These are phyloP conservation scores for Lordiphosa collinella DNA, from an alignment of 1,140 invertebrate genomes.

Conservation along the genomic window DNA sequence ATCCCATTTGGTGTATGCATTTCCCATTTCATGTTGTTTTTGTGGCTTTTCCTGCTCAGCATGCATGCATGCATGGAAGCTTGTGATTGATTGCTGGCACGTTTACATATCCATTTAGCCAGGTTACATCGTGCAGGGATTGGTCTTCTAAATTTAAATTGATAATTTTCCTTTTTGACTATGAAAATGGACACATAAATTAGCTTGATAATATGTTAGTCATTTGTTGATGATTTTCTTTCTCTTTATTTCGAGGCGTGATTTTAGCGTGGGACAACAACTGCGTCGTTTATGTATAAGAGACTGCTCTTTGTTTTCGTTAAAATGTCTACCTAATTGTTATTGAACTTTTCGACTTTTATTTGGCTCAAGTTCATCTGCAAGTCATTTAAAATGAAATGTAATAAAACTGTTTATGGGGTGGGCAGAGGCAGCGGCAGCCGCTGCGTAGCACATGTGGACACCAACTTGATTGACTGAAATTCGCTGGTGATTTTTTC, in stretches of 20 bases:
- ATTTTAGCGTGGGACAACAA: background rate
- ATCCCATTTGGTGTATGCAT: no score
- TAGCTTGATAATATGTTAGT: slow-evolving; percentile 4
- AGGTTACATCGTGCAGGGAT: no score
- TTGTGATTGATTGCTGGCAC: no score
- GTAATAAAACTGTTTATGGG: slow-evolving; percentile 16
- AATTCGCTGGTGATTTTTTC: no score
- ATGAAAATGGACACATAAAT: background rate
- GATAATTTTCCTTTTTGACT: no score
- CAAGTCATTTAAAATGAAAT: slow-evolving; percentile 13
- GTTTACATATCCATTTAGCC: no score
- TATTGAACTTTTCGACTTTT: slow-evolving; percentile 48
- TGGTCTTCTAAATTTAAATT: no score
- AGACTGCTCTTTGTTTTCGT: background rate
- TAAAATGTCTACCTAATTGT: slow-evolving; percentile 11
- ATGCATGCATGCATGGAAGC: no score
- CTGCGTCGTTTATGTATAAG: no score
- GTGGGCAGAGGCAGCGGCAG: no score
- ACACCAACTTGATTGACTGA: background rate
- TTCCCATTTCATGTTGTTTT: no score
- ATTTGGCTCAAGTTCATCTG: slow-evolving; percentile 31
- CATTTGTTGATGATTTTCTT: slow-evolving; percentile 4
- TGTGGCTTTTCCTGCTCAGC: no score
- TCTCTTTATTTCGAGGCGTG: background rate
- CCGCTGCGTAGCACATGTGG: slow-evolving; percentile 1